These are phyloP conservation scores for Bombus waltoni DNA, from an alignment of 1,140 invertebrate genomes.

Conservation along the genomic window DNA sequence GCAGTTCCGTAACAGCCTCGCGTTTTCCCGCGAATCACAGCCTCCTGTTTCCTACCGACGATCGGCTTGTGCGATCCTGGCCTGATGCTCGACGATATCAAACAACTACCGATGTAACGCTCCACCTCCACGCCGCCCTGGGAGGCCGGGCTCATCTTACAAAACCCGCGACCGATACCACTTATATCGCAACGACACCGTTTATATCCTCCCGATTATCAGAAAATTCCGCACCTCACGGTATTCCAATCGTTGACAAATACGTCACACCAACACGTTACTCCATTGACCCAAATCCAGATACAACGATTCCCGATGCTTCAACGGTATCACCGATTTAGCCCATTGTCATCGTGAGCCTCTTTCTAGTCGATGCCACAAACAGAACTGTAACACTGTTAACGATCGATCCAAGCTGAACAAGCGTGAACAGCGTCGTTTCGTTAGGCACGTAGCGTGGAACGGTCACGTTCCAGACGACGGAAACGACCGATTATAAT, in stretches of 20 bases:
- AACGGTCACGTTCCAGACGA: neutral
- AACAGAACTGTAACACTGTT: neutral
- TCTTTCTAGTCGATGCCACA: neutral
- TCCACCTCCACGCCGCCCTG: slow-evolving; percentile 85
- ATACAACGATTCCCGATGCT: too few species aligned
- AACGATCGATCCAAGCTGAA: neutral
- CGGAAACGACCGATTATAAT: neutral
- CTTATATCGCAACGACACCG: neutral
- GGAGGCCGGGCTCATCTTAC: slow-evolving; percentile 85
- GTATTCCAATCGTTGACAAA: neutral
- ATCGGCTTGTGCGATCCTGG: slow-evolving; percentile 78
- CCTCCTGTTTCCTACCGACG: slow-evolving; percentile 65
- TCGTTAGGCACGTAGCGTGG: neutral
- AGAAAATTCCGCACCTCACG: slow-evolving; percentile 3
- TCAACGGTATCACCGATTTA: slow-evolving; percentile 26
- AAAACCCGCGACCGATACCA: slow-evolving; percentile 41
- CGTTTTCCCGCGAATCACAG: slow-evolving; percentile 35
- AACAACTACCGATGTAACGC: slow-evolving; percentile 86
- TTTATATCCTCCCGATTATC: neutral
- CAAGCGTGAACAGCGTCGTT: too few species aligned
- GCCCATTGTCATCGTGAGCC: slow-evolving; percentile 51
- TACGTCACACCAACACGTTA: slow-evolving; percentile 33
- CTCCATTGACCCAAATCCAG: slow-evolving; percentile 33
- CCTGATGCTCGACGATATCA: slow-evolving; percentile 83
- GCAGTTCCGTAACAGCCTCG: slow-evolving; percentile 58